Evolutionary conservation across 2,888 invertebrate species (phyloP), one percentile per base, ranked within the genome.

Genomic region (Athalia circularis): DNA sequence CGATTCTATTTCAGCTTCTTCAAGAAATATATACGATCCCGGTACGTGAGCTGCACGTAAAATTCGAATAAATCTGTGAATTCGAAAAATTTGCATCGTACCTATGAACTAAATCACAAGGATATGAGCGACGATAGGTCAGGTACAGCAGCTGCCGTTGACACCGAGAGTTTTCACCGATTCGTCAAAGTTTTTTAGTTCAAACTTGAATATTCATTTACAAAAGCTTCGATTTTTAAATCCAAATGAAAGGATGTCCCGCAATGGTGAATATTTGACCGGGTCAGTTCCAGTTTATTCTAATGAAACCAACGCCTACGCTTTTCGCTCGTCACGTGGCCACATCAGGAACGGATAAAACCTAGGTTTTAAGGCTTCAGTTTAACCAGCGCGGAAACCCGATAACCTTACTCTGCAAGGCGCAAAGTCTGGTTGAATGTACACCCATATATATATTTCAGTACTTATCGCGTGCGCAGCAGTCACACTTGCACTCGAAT

Each of bases 361-460:
- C 62, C 15, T 45, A 62, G 62, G 68, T 65, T 84, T 82, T 85
- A 85, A 59, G 87, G 87, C 83, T 88, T 88, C 87, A 80, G 82
- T 86, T 85, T 85, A 83, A 86, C 82, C 83, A 81, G 82, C 80
- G 68, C 77, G 72, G 87, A 85, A 87, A 87, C 84, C 84, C 80
- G 84, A 88, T 86, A 86, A 84, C 80, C 83, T 82, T 61, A 75
- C 50, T 29, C n/a, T 11, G 61, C 48, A 47, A 43, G n/a, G 43
- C 29, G 50, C 54, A 47, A 9, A 13, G 57, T 70, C 70, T 57
- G 45, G 50, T 59, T 70, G 6, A 52, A 52, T 9, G 3, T 54
- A 65, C 13, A 48, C 13, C 8, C 13, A 65, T 61, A 61, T 61
- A 61, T 61, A 61, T 11, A n/a, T 61, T 29, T 29, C 29, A 29